Evolutionary conservation across 2,888 invertebrate species (phyloP), one percentile per base, ranked within the genome.

Genomic region (Lymantria monacha): DNA sequence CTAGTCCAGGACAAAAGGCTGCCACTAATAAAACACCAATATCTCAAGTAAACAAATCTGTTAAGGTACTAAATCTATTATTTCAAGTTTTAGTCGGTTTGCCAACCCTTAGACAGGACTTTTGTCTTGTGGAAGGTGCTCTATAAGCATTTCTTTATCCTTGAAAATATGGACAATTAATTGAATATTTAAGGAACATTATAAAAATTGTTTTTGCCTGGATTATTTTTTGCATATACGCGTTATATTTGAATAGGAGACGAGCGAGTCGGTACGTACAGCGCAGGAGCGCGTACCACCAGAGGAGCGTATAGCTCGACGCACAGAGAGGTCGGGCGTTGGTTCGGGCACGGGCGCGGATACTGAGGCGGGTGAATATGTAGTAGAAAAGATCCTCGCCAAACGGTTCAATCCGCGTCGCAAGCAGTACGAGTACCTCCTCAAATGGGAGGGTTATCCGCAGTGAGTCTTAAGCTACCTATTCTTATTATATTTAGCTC

Each of bases 391-490:
- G 86, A 96, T 97, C 57, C 92, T 96, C 44, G 96, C 96, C 31
- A 96, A 96, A 82, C 92, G 97, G 42, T 96, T 95, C 80, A 97
- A 96, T 88, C 95, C 96, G 8, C 92, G 94, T 12, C 93, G 93
- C 59, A 95, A 95, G 77, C 94, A 94, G 69, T 95, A 95, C 63
- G 97, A 97, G 83, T 97, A 96, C 84, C 89, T 96, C 70, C 93
- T 97, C 46, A 97, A 97, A 81, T 97, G 97, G 97, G 96, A 96
- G 76, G 95, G 95, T 44, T 95, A 94, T 69, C 92, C 94, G 22
- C 94, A 95, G 94, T 95, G 66, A 93, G 94, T 92, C 0, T 22
- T 40, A 22, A 22, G 5, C 22, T 22, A 22, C 5, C 22, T 22
- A 22, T 22, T 11, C 1, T 9, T 36, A 22, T 7, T 36, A 36